phyloP scores from a whole-genome alignment of 1,140 invertebrate genomes.

The Antheraea pernyi region DNA sequence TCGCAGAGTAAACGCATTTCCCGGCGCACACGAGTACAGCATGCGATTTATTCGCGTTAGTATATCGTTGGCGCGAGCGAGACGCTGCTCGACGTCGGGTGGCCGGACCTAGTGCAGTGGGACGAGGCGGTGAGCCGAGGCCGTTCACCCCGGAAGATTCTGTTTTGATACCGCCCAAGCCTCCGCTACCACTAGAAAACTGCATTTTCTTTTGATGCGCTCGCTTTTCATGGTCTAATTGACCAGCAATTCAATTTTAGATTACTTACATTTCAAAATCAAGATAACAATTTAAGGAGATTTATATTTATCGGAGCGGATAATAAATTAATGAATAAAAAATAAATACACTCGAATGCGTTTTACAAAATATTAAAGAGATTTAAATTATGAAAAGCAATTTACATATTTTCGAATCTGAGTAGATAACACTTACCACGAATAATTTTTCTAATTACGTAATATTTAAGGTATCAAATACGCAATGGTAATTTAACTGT shows the following conservation, averaged over 20 bases:
- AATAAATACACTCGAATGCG: too few relatives aligned
- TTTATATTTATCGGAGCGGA: background rate
- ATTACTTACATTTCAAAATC: background rate
- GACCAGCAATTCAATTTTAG: slow-evolving; percentile 28
- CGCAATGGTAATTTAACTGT: too few relatives aligned
- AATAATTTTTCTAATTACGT: too few relatives aligned
- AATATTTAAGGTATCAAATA: too few relatives aligned
- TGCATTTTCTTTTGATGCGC: slow-evolving; percentile 75
- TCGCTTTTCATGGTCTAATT: slow-evolving; percentile 75
- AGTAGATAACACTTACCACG: too few relatives aligned
- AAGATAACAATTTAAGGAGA: background rate
- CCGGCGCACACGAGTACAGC: slow-evolving; percentile 56
- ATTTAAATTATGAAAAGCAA: too few relatives aligned
- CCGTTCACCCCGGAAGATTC: slow-evolving; percentile 77
- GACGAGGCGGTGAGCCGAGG: slow-evolving; percentile 48
- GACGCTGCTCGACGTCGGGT: slow-evolving; percentile 49
- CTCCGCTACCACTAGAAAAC: slow-evolving; percentile 68
- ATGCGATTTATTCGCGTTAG: slow-evolving; percentile 66
- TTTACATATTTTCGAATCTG: too few relatives aligned
- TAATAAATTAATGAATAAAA: background rate
- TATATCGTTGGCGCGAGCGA: slow-evolving; percentile 37
- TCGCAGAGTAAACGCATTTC: slow-evolving; percentile 71
- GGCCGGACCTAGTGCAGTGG: slow-evolving; percentile 54
- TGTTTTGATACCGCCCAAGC: slow-evolving; percentile 76
- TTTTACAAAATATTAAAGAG: too few relatives aligned